A percentile compares a stretch with the other conserved stretches of the same genome.
These are phyloP conservation scores for Brenthis ino DNA, from an alignment of 2,888 invertebrate species.

Conservation along the genomic window DNA sequence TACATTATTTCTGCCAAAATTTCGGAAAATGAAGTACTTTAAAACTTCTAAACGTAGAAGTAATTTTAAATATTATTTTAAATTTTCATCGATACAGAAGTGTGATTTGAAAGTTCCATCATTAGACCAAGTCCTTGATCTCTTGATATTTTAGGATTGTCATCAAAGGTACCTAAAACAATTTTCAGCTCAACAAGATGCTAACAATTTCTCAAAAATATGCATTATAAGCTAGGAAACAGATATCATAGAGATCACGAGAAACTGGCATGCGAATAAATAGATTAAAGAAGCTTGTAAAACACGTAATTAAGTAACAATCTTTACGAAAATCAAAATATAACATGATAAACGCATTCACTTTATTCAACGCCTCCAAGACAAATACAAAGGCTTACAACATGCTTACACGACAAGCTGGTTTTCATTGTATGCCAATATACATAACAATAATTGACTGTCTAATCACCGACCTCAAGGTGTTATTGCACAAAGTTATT, in stretches of 20 bases:
- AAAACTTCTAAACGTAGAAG: too few relatives aligned
- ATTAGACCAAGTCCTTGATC: too few relatives aligned
- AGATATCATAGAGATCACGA: too few relatives aligned
- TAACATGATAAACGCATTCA: conserved; percentile 3
- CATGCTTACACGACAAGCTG: conserved; percentile 45
- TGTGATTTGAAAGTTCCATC: too few relatives aligned
- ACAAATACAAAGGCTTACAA: conserved; percentile 48
- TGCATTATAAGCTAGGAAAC: too few relatives aligned
- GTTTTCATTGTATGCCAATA: conserved; percentile 49
- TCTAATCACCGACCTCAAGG: conserved; percentile 56
- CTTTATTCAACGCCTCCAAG: conserved; percentile 40
- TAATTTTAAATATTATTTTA: too few relatives aligned
- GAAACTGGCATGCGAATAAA: too few relatives aligned
- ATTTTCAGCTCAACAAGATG: too few relatives aligned
- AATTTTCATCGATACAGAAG: too few relatives aligned
- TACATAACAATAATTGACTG: conserved; percentile 41
- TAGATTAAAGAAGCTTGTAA: background rate
- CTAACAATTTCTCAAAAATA: too few relatives aligned
- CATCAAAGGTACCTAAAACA: too few relatives aligned
- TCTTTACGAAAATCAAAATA: conserved; percentile 13
- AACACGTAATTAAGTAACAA: conserved; percentile 10
- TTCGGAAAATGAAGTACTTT: background rate
- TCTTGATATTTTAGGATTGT: too few relatives aligned
- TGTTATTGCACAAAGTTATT: conserved; percentile 64
- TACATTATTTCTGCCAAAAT: background rate